Evolutionary conservation across 2,888 invertebrate genomes (phyloP), one percentile per base, ranked within the genome.

Genomic region (Drosophila conformis): DNA sequence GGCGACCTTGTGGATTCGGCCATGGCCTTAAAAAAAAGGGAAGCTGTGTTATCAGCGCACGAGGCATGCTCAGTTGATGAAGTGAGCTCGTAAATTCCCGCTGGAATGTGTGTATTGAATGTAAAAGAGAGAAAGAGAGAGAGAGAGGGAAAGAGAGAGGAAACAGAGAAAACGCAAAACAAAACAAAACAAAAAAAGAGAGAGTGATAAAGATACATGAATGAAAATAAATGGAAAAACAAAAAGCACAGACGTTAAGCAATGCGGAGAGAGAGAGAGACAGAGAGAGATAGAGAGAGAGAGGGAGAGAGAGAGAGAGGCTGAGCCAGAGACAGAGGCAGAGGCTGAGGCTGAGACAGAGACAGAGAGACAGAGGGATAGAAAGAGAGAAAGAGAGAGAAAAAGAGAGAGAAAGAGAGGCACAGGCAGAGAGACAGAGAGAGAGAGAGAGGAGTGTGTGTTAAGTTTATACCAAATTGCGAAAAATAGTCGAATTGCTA

Each of bases 191-290:
- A 18, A 21, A 13, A 21, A 42, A n/a, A 11, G n/a, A 42, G 11
- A n/a, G 40, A 40, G 8, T 11, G 21, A 6, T 10, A 25, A n/a
- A 36, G 15, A 10, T 40, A 65, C 48, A 27, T 27, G 53, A 59
- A 58, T 68, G 29, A 68, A 56, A 53, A 46, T 42, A 56, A 60
- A 40, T 31, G 49, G 21, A 21, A 42, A 21, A 59, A 38, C 53
- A 36, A 54, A n/a, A 56, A 46, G 42, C 13, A 27, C 15, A 10
- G 3, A 62, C 73, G 29, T 49, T 40, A 11, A 73, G 48, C 58
- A 74, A 59, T 53, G 49, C n/a, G 51, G 15, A 25, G 10, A n/a
- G 25, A 60, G 25, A 60, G 18, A 56, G 4, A 5, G 21, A 42
- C 33, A 21, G 31, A 25, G 15, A 33, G 36, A 38, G 18, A 7